Percentiles rank a stretch among this genome's conserved stretches.
These are phyloP conservation scores for Rhinichthys klamathensis DNA, from an alignment of 2,113 vertebrate genomes.

Conservation along the genomic window DNA sequence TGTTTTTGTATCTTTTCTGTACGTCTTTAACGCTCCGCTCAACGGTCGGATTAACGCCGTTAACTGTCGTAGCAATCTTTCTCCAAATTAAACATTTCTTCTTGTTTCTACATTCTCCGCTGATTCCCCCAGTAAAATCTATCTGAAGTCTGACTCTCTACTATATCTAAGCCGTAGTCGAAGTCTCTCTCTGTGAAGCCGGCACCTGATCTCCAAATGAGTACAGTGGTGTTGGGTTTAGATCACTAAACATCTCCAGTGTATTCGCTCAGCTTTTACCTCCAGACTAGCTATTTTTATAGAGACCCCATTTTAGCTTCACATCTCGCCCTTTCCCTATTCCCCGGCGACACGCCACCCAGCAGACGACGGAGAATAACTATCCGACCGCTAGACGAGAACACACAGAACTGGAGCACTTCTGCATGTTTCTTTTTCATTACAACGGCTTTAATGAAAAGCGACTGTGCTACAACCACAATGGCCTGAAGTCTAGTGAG, in stretches of 20 bases:
- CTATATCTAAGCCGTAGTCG: too few species aligned
- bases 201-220: not conserved
- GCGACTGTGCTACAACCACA: not conserved
- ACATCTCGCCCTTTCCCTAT: not conserved
- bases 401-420: not conserved
- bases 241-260: too few species aligned
- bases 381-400: not conserved
- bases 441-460: not conserved
- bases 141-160: too few species aligned
- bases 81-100: too few species aligned
- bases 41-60: too few species aligned
- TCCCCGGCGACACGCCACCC: conserved; percentile 1
- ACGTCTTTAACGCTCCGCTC: too few species aligned
- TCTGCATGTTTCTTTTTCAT: not conserved
- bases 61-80: too few species aligned
- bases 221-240: not conserved
- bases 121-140: too few species aligned
- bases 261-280: conserved; percentile 14
- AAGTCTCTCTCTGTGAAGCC: too few species aligned
- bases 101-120: too few species aligned
- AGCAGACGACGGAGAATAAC: not conserved
- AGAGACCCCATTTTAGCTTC: conserved; percentile 21
- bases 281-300: conserved; percentile 27
- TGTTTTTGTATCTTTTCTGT: too few species aligned
- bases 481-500: not conserved